Conservation (phyloP, 1,140 invertebrate genomes). For the Leptinotarsa undecemlineata region DNA sequence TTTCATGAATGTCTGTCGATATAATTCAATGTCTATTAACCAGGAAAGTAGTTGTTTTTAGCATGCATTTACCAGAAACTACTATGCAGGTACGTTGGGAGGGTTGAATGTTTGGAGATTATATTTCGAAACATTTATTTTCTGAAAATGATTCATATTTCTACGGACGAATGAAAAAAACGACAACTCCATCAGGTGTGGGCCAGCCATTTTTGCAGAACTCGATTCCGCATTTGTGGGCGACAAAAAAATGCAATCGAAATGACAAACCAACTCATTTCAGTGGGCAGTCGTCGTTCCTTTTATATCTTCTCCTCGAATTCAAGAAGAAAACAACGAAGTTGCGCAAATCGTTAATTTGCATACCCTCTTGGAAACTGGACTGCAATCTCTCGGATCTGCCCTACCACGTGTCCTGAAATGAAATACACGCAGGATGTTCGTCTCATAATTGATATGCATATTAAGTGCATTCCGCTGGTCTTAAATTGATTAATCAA, state of each 20-base stretch:
- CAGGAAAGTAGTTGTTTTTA: too few species aligned
- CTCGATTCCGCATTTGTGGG: slow-evolving; percentile 1
- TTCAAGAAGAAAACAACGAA: slow-evolving; percentile 8
- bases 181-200: not conserved
- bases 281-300: slow-evolving; percentile 10
- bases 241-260: slow-evolving; percentile 13
- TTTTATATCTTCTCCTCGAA: not conserved
- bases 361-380: slow-evolving; percentile 1
- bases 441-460: not conserved
- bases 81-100: too few species aligned
- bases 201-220: not conserved
- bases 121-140: too few species aligned
- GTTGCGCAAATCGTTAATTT: not conserved
- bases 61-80: too few species aligned
- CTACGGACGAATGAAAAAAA: too few species aligned
- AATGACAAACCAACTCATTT: slow-evolving; percentile 10
- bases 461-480: not conserved
- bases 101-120: too few species aligned
- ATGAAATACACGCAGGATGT: not conserved
- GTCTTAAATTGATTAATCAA: not conserved
- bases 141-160: too few species aligned
- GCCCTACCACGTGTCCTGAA: not conserved
- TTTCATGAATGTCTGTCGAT: too few species aligned
- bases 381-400: not conserved
- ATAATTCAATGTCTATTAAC: too few species aligned